Evolutionary conservation across 1,140 invertebrate genomes (phyloP).

Genomic region (Eriosoma lanigerum): DNA sequence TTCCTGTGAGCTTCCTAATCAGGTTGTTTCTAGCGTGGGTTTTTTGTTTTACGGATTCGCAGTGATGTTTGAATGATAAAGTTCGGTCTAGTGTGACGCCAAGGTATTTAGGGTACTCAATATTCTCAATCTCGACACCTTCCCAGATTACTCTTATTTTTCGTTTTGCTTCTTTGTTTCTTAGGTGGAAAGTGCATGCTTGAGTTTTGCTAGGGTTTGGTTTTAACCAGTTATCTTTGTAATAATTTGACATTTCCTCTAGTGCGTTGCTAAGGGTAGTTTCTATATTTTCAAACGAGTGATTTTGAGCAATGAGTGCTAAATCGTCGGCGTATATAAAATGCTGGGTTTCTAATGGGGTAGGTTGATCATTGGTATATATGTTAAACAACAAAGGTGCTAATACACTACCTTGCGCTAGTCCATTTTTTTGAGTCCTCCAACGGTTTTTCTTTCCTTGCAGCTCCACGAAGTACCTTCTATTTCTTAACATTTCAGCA

Average conservation of each 20-base stretch:
- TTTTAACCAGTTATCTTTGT: constrained; percentile 1
- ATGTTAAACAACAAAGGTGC: constrained; percentile 26
- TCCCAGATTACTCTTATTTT: not conserved
- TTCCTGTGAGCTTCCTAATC: constrained; percentile 22
- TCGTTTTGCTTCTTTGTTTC: constrained; percentile 17
- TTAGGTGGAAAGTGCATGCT: constrained; percentile 5
- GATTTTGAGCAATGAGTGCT: constrained; percentile 10
- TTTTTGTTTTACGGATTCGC: not conserved
- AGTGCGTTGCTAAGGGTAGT: not conserved
- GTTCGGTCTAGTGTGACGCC: not conserved
- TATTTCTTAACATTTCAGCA: not conserved
- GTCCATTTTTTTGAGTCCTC: constrained; percentile 15
- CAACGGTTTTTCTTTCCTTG: constrained; percentile 10
- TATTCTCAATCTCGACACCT: constrained; percentile 7
- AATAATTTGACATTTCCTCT: not conserved
- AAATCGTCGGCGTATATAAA: constrained; percentile 1
- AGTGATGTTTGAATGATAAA: not conserved
- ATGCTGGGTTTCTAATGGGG: not conserved
- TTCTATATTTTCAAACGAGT: not conserved
- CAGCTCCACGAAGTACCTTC: constrained; percentile 4
- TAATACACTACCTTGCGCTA: constrained; percentile 31
- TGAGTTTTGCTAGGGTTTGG: not conserved
- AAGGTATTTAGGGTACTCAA: constrained; percentile 3
- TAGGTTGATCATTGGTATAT: constrained; percentile 1
- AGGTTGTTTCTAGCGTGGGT: constrained; percentile 2